Conservation (phyloP, 2,113 vertebrate species). For the Emberiza fucata region DNA sequence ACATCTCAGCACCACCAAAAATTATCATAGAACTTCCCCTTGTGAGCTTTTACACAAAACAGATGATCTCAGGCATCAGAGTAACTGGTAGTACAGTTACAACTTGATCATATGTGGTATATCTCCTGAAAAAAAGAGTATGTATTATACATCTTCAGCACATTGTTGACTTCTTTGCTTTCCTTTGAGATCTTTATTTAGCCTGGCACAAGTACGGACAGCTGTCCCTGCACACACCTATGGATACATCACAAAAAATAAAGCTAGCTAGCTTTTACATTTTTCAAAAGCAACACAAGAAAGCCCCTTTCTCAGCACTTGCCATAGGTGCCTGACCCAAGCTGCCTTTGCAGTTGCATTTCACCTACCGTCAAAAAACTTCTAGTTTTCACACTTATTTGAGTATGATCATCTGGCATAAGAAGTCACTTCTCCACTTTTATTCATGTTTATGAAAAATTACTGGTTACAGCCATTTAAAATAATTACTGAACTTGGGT, state of each 20-base stretch:
- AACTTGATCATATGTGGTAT: background rate
- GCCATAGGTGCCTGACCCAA: background rate
- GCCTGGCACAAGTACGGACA: background rate
- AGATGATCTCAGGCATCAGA: background rate
- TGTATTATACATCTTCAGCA: background rate
- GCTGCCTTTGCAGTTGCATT: background rate
- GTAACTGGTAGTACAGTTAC: background rate
- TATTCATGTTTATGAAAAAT: background rate
- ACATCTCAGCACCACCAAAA: background rate
- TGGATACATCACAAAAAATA: background rate
- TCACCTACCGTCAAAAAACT: background rate
- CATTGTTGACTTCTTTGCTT: background rate
- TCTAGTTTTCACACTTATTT: background rate
- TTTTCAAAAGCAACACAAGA: background rate
- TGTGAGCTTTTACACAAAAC: background rate
- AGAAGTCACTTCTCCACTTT: background rate
- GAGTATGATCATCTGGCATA: background rate
- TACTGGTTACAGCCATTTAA: background rate
- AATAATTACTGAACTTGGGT: background rate
- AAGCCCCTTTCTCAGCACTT: background rate
- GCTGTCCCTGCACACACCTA: background rate
- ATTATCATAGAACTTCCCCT: background rate
- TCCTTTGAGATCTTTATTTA: background rate
- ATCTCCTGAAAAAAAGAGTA: background rate
- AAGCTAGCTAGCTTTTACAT: background rate